phyloP scores from a whole-genome alignment of 2,113 vertebrate species.

The Festucalex cinctus region DNA sequence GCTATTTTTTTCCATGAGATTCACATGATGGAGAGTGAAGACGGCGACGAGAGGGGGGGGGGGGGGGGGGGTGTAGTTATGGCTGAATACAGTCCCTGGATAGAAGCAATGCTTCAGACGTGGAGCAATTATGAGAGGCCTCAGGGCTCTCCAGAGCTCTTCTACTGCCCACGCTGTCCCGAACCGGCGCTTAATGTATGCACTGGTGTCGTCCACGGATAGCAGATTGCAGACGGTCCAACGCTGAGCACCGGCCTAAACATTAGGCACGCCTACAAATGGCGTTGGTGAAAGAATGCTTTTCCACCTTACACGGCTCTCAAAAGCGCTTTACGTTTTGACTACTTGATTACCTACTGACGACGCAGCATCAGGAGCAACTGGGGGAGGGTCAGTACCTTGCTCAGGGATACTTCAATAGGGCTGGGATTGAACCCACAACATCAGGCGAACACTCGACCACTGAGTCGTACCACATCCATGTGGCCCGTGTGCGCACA shows the following conservation, averaged over 20 bases:
- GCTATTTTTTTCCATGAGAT: not conserved
- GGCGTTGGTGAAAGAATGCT: too few relatives aligned
- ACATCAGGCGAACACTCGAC: too few relatives aligned
- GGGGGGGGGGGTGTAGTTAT: conserved; percentile 14
- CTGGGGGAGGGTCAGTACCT: too few relatives aligned
- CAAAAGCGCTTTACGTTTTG: too few relatives aligned
- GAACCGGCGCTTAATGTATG: conserved; percentile 31
- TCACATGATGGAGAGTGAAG: conserved; percentile 5
- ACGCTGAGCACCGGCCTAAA: not conserved
- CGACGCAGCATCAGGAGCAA: too few relatives aligned
- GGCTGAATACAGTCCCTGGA: conserved; percentile 36
- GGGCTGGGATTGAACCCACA: too few relatives aligned
- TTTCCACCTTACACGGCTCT: too few relatives aligned
- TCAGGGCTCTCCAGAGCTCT: conserved; percentile 48
- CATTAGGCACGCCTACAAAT: not conserved
- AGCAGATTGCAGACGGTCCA: not conserved
- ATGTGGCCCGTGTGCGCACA: not conserved
- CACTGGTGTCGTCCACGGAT: conserved; percentile 5
- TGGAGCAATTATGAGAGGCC: conserved; percentile 47
- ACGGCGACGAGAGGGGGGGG: too few relatives aligned
- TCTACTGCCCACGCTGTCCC: conserved; percentile 46
- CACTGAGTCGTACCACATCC: too few relatives aligned
- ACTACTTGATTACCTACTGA: too few relatives aligned
- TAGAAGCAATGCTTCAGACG: conserved; percentile 43
- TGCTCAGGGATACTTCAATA: too few relatives aligned